These are phyloP conservation scores for Ceuthmochares aereus DNA, from an alignment of 2,113 vertebrate species.

Conservation along the genomic window DNA sequence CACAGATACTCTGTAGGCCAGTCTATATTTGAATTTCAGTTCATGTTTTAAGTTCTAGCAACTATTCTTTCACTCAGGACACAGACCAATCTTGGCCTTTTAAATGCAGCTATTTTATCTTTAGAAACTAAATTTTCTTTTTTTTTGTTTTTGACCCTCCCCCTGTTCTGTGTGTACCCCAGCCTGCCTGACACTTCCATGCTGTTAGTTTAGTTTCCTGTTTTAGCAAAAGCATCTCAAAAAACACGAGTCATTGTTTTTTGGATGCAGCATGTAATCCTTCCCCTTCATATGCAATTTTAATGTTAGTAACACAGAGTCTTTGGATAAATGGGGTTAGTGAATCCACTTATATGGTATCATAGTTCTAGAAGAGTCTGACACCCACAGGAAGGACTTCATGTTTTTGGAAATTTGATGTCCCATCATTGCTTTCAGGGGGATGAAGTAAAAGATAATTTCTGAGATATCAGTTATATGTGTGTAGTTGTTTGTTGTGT, in stretches of 20 bases:
- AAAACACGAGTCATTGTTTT: background rate
- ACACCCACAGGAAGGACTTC: background rate
- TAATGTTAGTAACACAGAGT: background rate
- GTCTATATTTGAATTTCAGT: background rate
- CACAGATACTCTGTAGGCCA: background rate
- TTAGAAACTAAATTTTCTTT: background rate
- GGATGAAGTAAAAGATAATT: background rate
- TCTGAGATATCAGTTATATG: background rate
- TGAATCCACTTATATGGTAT: background rate
- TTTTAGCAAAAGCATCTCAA: background rate
- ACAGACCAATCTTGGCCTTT: background rate
- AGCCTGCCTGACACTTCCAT: background rate
- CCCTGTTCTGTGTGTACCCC: background rate
- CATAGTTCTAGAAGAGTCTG: background rate
- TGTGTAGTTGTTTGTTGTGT: fast-evolving
- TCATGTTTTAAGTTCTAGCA: background rate
- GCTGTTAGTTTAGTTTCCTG: background rate
- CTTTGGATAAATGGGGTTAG: background rate
- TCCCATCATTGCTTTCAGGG: background rate
- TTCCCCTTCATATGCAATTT: fast-evolving
- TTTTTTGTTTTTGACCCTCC: too few relatives aligned
- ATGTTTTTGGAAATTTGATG: background rate
- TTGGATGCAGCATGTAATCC: background rate
- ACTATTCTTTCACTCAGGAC: background rate
- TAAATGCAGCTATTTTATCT: background rate